Evolutionary conservation across 2,797 vertebrate genomes (phyloP), one percentile per base, ranked within the genome.

Genomic region (Anguilla megastoma): DNA sequence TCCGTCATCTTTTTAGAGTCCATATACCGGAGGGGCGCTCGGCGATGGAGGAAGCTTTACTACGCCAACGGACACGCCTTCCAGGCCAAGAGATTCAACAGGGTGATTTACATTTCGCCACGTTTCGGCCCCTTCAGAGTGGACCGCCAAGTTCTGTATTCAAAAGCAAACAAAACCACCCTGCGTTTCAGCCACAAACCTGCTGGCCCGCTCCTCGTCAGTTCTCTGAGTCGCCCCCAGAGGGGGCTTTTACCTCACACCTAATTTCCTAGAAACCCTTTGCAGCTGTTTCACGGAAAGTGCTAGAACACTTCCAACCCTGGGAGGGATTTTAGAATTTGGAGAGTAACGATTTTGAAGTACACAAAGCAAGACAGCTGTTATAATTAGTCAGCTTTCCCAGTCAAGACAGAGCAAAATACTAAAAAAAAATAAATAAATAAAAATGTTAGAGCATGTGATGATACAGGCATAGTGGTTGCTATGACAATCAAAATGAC

Each of bases 11-110:
- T 91, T 89, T 88, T 94, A 99, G 99, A 99, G 92, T 99, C 98
- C 48, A 99, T 99, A 95, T 99, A 99, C 94, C 97, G 99, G 50
- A 95, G 99, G 88, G 99, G 99, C 88, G 99, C 99, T 0, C 96
- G 98, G 69, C 97, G 98, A 90, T 99, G 99, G 99, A 97, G 99
- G 95, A 99, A 99, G 91, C 97, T 99, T 79, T 99, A 99, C 91
- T 99, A 98, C 93, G 98, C 98, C 92, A 98, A 97, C 85, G 98
- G 99, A 89, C 99, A 99, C 85, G 98, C 97, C 92, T 99, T 99
- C 92, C 99, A 99, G 96, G 99, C 99, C 91, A 99, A 99, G 89
- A 96, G 99, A 91, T 99, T 99, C 91, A 99, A 99, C 94, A 97
- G 98, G 96, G 99, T 99, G 95, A 94, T 66, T 71, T 36, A 33